These are phyloP conservation scores for Apus apus DNA, from an alignment of 2,113 vertebrate genomes.

Conservation along the genomic window DNA sequence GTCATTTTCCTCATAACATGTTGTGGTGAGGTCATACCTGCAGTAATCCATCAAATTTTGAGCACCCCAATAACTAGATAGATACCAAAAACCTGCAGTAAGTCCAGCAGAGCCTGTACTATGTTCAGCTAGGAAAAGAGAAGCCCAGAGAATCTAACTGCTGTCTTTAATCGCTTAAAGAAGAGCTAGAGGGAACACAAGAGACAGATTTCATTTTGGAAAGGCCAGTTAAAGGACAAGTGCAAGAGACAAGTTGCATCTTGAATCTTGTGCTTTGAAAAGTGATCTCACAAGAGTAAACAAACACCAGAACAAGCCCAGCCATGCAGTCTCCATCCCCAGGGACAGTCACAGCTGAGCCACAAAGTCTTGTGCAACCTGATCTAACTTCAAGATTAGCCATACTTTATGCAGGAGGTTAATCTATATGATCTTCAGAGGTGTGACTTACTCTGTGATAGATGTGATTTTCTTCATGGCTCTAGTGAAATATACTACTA, in stretches of 20 bases:
- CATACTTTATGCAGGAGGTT: background rate
- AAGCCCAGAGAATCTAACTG: background rate
- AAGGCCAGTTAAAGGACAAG: background rate
- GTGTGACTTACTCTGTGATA: background rate
- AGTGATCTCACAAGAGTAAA: background rate
- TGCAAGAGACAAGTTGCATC: background rate
- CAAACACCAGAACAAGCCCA: background rate
- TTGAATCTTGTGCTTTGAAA: background rate
- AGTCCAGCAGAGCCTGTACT: background rate
- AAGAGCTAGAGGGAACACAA: background rate
- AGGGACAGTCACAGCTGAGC: background rate
- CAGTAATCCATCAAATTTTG: background rate
- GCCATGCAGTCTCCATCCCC: background rate
- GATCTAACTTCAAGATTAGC: background rate
- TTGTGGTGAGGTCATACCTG: background rate
- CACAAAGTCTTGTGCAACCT: background rate
- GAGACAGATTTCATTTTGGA: background rate
- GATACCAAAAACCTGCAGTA: background rate
- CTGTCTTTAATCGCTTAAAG: background rate
- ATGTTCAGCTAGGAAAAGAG: background rate
- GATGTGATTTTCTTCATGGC: background rate
- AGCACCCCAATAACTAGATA: background rate
- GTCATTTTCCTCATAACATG: background rate
- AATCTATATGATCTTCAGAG: background rate
- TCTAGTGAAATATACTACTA: background rate